Evolutionary conservation across 2,888 invertebrate genomes (phyloP).

Genomic region (Phania funesta): DNA sequence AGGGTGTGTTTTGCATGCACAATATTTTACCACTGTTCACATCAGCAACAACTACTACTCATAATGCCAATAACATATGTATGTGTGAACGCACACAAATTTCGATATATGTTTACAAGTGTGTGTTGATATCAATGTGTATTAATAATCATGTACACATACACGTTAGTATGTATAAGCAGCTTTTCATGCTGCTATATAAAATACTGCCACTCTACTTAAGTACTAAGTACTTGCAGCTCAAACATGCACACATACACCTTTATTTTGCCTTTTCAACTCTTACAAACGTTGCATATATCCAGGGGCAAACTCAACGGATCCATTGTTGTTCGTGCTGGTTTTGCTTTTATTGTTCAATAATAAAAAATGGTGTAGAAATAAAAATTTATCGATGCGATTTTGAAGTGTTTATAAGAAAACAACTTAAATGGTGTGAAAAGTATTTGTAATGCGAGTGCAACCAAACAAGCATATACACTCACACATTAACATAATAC

Average conservation of each 20-base stretch:
- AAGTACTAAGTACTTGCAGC: conserved; percentile 12
- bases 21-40: conserved; percentile 22
- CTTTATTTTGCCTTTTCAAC: not conserved
- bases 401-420: conserved; percentile 47
- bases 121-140: not conserved
- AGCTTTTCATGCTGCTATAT: not conserved
- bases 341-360: conserved; percentile 29
- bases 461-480: not conserved
- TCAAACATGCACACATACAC: not conserved
- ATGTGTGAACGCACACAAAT: not conserved
- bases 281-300: not conserved
- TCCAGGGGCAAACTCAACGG: not conserved
- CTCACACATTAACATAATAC: not conserved
- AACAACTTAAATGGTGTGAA: conserved; percentile 62
- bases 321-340: conserved; percentile 47
- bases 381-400: conserved; percentile 50
- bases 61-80: conserved; percentile 9
- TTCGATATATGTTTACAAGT: not conserved
- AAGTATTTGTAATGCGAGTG: conserved; percentile 27
- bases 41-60: not conserved
- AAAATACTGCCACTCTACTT: conserved; percentile 14
- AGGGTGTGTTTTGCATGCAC: conserved; percentile 37
- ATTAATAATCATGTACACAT: not conserved
- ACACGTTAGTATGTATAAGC: too few species aligned
- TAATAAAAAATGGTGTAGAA: conserved; percentile 23